Evolutionary conservation across 2,888 invertebrate species (phyloP).

Genomic region (Eretmocerus hayati): DNA sequence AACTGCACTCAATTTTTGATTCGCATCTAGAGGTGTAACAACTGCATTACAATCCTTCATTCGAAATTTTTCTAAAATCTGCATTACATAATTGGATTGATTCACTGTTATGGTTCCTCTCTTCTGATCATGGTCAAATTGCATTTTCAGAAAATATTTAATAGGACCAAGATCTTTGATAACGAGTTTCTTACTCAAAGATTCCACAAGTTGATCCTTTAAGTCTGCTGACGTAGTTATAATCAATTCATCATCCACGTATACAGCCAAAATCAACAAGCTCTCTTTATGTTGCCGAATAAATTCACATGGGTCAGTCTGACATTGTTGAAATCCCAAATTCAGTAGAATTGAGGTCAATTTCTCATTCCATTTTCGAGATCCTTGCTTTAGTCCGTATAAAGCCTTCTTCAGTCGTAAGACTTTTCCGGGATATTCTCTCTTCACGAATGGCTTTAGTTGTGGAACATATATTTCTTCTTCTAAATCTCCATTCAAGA

Average conservation of each 20-base stretch:
- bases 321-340: background rate
- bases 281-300: background rate
- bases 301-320: background rate
- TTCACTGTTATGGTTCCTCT: too few relatives aligned
- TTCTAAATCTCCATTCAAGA: slow-evolving; percentile 1
- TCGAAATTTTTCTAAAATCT: too few relatives aligned
- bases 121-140: too few relatives aligned
- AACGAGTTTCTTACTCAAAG: too few relatives aligned
- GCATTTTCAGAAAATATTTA: background rate
- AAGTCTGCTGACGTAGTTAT: background rate
- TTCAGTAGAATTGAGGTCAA: background rate
- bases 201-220: background rate
- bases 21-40: too few relatives aligned
- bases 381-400: slow-evolving; percentile 2
- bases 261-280: background rate
- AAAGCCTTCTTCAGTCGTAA: background rate
- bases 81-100: too few relatives aligned
- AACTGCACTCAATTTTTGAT: too few relatives aligned
- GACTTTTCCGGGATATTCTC: background rate
- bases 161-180: background rate
- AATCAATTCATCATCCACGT: background rate
- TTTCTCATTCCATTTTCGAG: background rate
- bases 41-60: too few relatives aligned
- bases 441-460: background rate
- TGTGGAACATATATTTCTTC: background rate